A percentile compares a stretch with the other conserved stretches of the same genome.
Evolutionary conservation across 2,113 vertebrate genomes (phyloP).

Genomic region (Daubentonia madagascariensis): DNA sequence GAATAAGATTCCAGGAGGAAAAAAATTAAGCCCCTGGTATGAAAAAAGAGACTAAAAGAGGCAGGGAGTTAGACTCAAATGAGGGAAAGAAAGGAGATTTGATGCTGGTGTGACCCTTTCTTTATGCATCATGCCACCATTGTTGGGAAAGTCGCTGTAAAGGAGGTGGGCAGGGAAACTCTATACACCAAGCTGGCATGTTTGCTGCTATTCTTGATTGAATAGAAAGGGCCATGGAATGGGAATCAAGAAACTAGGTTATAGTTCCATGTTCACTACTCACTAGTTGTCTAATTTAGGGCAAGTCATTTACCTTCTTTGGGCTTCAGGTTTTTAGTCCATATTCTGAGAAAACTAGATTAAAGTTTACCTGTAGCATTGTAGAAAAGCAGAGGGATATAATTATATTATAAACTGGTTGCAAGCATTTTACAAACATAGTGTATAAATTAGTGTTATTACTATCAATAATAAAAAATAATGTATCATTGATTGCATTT

Average conservation of each 20-base stretch:
- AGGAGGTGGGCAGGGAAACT: too few species aligned
- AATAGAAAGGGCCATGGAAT: background rate
- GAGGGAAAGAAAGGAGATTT: background rate
- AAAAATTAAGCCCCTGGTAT: background rate
- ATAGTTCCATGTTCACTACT: background rate
- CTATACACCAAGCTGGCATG: background rate
- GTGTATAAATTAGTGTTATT: background rate
- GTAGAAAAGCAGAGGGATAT: background rate
- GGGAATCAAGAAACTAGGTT: background rate
- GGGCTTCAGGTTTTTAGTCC: background rate
- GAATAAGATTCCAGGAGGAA: background rate
- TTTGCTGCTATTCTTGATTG: background rate
- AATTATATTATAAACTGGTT: background rate
- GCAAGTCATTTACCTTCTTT: background rate
- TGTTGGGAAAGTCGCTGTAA: background rate
- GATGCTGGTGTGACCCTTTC: background rate
- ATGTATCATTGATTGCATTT: background rate
- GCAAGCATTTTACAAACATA: background rate
- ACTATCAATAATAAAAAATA: conserved; percentile 26
- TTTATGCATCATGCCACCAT: accelerated
- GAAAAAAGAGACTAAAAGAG: background rate
- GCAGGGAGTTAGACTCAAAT: background rate
- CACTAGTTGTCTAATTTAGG: background rate
- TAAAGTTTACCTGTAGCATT: background rate
- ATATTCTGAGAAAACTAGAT: background rate